Base-by-base conservation (phyloP, 2,888 invertebrate genomes). In the Andrena hattorfiana region DNA sequence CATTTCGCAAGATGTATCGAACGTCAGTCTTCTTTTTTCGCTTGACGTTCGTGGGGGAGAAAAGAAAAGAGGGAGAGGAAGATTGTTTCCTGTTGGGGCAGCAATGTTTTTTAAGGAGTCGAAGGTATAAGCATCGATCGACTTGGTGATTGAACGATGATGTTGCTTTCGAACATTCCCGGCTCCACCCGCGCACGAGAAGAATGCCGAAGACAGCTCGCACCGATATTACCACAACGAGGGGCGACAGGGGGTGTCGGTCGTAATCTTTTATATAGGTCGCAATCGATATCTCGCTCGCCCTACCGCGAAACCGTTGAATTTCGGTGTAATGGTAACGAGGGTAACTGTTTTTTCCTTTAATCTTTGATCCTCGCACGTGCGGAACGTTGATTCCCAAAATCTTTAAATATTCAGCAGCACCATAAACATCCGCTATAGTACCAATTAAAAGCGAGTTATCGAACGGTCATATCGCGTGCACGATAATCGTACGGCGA, bases 251-350 rank as follows among this genome's bases (percentile, higher is more conserved):
- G 7, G 8, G 48, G 48, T 42, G 42, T 42, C 42, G 42, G 13
- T 75, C 63, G 67, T 73, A 82, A 79, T 76, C 75, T 75, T 81
- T 84, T 83, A 83, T 84, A 67, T 84, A 79, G 84, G 83, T 84
- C 79, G 75, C 84, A 75, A 84, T 84, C 84, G 72, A 84, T 84
- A 72, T n/a, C 56, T 54, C 70, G 69, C 35, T 48, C 69, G 35
- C 54, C 59, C 83, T 69, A 48, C 35, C 67, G 73, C 66, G 59
- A 70, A 77, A 82, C 83, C 81, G 71, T 82, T 77, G 66, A 82
- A 77, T 81, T 81, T 81, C 42, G 56, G 62, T 71, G 48, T 49
- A 67, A 76, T 71, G 49, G 35, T 74, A 81, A 81, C n/a, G 64
- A 51, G 51, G 32, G 5, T 35, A 28, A 16, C 30, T 42, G 54